Evolutionary conservation across 2,888 invertebrate genomes (phyloP).

Genomic region (Drosophila niveifrons): DNA sequence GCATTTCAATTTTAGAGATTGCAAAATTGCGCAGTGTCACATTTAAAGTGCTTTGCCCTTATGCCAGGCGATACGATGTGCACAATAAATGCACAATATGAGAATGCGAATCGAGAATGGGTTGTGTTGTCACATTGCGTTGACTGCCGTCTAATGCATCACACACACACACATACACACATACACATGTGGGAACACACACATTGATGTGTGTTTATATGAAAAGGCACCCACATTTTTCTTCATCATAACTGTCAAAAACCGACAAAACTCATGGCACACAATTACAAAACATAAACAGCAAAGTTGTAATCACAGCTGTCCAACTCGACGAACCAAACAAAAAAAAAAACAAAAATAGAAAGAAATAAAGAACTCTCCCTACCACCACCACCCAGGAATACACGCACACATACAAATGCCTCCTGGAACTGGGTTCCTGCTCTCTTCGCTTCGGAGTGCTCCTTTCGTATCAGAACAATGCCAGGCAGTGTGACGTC

Average conservation of each 20-base stretch:
- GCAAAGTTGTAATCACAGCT: slow-evolving; percentile 79
- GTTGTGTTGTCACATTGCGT: slow-evolving; percentile 34
- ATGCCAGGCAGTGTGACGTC: slow-evolving; percentile 40
- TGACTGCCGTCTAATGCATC: slow-evolving; percentile 45
- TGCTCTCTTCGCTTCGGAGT: slow-evolving; percentile 4
- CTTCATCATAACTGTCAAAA: slow-evolving; percentile 79
- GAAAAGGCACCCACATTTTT: slow-evolving; percentile 61
- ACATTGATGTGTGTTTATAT: slow-evolving; percentile 19
- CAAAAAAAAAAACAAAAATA: slow-evolving; percentile 22
- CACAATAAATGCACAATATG: slow-evolving; percentile 20
- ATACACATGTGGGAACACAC: not conserved
- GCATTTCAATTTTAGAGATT: slow-evolving; percentile 64
- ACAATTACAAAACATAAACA: slow-evolving; percentile 74
- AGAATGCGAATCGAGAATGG: slow-evolving; percentile 24
- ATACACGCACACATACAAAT: not conserved
- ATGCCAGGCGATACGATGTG: slow-evolving; percentile 34
- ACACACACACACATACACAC: slow-evolving; percentile 15
- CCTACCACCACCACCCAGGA: not conserved
- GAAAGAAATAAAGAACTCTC: not conserved
- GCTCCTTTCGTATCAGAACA: slow-evolving; percentile 9
- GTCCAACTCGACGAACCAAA: slow-evolving; percentile 65
- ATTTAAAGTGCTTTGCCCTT: slow-evolving; percentile 67
- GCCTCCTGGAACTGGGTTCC: not conserved
- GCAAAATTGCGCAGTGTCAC: slow-evolving; percentile 43
- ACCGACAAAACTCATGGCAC: slow-evolving; percentile 73